Evolutionary conservation across 2,888 invertebrate species (phyloP).

Genomic region (Metacarcinus magister): DNA sequence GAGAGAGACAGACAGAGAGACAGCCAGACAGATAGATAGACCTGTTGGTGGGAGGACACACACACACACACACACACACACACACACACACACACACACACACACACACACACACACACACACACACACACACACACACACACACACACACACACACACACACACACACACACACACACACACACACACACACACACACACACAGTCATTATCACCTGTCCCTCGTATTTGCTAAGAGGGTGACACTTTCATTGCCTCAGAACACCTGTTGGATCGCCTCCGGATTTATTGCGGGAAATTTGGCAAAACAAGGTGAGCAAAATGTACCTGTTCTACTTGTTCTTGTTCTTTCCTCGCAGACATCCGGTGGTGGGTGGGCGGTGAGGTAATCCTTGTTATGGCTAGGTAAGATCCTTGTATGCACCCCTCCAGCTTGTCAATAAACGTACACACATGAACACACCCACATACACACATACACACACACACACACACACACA

Average conservation of each 20-base stretch:
- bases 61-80: slow-evolving; percentile 31
- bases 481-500: no score
- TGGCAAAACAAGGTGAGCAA: slow-evolving; percentile 11
- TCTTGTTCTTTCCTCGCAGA: neutral
- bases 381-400: slow-evolving; percentile 7
- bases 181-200: slow-evolving; percentile 60
- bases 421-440: neutral
- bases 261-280: neutral
- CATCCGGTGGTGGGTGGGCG: neutral
- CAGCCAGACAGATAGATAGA: neutral
- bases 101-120: slow-evolving; percentile 2
- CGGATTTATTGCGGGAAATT: neutral
- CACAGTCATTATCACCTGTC: neutral
- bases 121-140: slow-evolving; percentile 54
- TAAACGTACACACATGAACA: neutral
- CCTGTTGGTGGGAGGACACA: neutral
- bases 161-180: slow-evolving; percentile 56
- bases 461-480: no score
- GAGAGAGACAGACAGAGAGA: neutral
- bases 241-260: neutral
- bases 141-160: slow-evolving; percentile 30
- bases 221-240: neutral
- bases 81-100: slow-evolving; percentile 51
- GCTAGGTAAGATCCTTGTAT: no score
- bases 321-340: neutral